A percentile compares a stretch with the other conserved stretches of the same genome.
Conservation (phyloP, 2,888 invertebrate species). For the Lapara coniferarum region DNA sequence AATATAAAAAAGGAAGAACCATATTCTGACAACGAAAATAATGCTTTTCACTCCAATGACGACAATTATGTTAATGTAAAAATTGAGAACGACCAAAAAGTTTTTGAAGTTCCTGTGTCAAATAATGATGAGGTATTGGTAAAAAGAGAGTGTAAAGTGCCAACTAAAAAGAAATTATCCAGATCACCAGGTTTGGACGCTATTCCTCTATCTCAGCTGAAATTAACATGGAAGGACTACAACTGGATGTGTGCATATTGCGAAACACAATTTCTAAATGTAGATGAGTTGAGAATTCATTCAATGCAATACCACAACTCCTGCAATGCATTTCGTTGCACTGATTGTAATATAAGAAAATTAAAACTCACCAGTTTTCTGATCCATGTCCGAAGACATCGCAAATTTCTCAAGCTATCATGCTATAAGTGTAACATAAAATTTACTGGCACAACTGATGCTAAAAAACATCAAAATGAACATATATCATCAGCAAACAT, state of each 20-base stretch:
- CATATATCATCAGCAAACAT: conserved; percentile 48
- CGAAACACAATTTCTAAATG: conserved; percentile 55
- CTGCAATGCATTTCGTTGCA: conserved; percentile 85
- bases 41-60: conserved; percentile 24
- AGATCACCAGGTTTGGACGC: conserved; percentile 36
- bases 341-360: conserved; percentile 79
- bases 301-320: conserved; percentile 84
- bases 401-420: conserved; percentile 80
- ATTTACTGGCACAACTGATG: conserved; percentile 47
- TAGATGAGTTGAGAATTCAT: conserved; percentile 80
- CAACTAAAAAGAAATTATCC: conserved; percentile 26
- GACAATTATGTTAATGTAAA: conserved; percentile 34
- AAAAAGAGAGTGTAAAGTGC: neutral
- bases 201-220: conserved; percentile 53
- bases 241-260: conserved; percentile 66
- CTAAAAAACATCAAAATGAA: conserved; percentile 44
- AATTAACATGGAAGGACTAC: conserved; percentile 64
- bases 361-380: conserved; percentile 57
- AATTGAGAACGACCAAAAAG: conserved; percentile 4
- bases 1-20: conserved; percentile 50
- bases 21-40: conserved; percentile 39
- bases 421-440: conserved; percentile 60
- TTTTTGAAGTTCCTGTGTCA: neutral
- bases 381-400: conserved; percentile 84
- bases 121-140: neutral